These are phyloP conservation scores for Meganola albula DNA, from an alignment of 2,888 invertebrate species.

Conservation along the genomic window DNA sequence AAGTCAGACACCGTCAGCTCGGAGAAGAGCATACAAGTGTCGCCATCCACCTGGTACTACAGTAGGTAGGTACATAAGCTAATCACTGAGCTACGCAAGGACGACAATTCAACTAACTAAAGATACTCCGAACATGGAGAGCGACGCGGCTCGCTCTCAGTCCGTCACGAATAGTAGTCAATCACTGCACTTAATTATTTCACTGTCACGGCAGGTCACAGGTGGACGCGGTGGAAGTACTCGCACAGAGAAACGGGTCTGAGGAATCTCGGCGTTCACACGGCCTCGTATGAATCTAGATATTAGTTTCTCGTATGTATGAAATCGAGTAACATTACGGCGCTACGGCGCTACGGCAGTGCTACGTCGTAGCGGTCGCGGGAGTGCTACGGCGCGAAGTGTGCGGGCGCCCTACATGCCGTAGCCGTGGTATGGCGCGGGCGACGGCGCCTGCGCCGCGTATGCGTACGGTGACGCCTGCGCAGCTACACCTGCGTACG, in stretches of 20 bases:
- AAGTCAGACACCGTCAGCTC: constrained; percentile 16
- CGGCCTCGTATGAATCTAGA: constrained; percentile 29
- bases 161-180: no score
- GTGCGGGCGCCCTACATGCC: constrained; percentile 68
- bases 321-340: constrained; percentile 11
- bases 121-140: no score
- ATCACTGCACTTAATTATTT: no score
- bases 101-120: no score
- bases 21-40: constrained; percentile 15
- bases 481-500: constrained; percentile 62
- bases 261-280: no score
- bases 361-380: background rate
- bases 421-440: constrained; percentile 75
- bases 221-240: no score
- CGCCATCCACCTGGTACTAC: no score
- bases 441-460: constrained; percentile 72
- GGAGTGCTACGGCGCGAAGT: constrained; percentile 13
- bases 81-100: no score
- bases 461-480: constrained; percentile 72
- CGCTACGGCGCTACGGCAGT: background rate
- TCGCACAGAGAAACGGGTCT: no score
- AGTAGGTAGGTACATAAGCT: no score
- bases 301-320: constrained; percentile 12
- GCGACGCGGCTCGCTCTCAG: no score
- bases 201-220: no score